A percentile compares a stretch with the other conserved stretches of the same genome.
phyloP scores from a whole-genome alignment of 2,888 invertebrate species.

The Gymnocheta viridis region DNA sequence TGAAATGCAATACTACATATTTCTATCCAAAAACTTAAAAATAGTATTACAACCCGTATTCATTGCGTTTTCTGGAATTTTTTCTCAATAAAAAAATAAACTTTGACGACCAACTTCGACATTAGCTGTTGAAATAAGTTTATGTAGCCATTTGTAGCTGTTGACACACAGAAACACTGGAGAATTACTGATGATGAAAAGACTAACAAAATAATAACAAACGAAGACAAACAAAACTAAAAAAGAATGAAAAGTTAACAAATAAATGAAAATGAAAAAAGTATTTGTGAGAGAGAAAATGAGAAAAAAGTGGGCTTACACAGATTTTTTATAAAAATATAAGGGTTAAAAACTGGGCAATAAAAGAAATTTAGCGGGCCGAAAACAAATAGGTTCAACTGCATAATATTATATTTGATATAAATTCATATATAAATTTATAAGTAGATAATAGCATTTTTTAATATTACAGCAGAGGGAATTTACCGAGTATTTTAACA shows the following conservation, averaged over 20 bases:
- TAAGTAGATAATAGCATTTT: too few species aligned
- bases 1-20: not conserved
- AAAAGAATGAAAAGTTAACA: constrained; percentile 41
- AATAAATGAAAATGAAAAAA: constrained; percentile 36
- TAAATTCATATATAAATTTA: too few species aligned
- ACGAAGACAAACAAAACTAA: constrained; percentile 20
- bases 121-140: constrained; percentile 54
- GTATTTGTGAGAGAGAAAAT: not conserved
- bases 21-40: not conserved
- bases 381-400: not conserved
- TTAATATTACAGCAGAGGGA: too few species aligned
- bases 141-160: constrained; percentile 47
- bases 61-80: not conserved
- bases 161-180: constrained; percentile 33
- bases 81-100: constrained; percentile 10
- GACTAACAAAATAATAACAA: constrained; percentile 32
- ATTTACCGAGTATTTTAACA: too few species aligned
- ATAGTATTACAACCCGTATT: constrained; percentile 27
- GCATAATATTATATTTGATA: too few species aligned
- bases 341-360: not conserved
- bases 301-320: constrained; percentile 19
- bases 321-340: constrained; percentile 30
- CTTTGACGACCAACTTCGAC: constrained; percentile 58
- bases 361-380: not conserved
- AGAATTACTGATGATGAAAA: constrained; percentile 37